These are phyloP conservation scores for Elmis aenea DNA, from an alignment of 2,888 invertebrate genomes.

Conservation along the genomic window DNA sequence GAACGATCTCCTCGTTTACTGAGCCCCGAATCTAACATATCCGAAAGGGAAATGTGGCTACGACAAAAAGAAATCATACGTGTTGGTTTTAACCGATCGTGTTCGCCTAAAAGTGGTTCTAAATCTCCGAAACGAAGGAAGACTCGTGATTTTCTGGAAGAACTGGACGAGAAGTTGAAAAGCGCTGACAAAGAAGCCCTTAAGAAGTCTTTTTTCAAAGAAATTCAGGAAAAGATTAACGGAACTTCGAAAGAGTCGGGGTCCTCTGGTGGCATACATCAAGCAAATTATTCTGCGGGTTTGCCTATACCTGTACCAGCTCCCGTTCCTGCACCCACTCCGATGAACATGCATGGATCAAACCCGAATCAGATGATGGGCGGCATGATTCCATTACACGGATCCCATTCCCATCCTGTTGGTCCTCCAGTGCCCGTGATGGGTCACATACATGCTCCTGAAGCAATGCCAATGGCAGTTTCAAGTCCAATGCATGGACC, in stretches of 20 bases:
- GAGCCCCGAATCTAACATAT: constrained; percentile 7
- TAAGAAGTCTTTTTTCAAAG: constrained; percentile 12
- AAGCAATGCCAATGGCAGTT: too few relatives aligned
- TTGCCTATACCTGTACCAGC: constrained; percentile 22
- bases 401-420: too few relatives aligned
- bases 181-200: constrained; percentile 5
- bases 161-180: constrained; percentile 39
- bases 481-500: background rate
- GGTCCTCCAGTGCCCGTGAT: too few relatives aligned
- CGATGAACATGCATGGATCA: too few relatives aligned
- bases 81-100: background rate
- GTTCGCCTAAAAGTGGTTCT: constrained; percentile 4
- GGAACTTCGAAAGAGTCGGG: constrained; percentile 1
- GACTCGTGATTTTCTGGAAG: constrained; percentile 36
- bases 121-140: background rate
- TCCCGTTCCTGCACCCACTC: constrained; percentile 6
- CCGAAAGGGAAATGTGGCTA: constrained; percentile 21
- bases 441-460: too few relatives aligned
- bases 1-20: background rate
- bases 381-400: too few relatives aligned
- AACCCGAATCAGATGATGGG: too few relatives aligned
- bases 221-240: constrained; percentile 14
- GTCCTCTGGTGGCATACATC: too few relatives aligned
- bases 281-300: too few relatives aligned
- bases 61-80: constrained; percentile 4